Percentiles rank a stretch among this genome's conserved stretches.
Evolutionary conservation across 2,113 vertebrate species (phyloP).

Genomic region (Corythornis cristatus): DNA sequence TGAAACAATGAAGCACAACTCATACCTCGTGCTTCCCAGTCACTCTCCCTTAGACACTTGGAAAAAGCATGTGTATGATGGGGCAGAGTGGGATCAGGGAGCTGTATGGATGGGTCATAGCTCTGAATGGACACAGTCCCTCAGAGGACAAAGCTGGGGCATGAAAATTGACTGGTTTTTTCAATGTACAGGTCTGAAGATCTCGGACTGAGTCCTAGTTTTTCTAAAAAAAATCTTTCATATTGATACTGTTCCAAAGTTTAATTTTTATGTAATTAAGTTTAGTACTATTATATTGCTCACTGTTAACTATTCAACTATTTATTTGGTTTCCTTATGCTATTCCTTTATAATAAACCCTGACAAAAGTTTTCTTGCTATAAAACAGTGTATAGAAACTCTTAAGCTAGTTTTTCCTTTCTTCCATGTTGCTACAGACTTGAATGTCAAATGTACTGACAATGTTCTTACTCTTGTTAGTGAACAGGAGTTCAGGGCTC

Average conservation of each 20-base stretch:
- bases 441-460: neutral
- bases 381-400: neutral
- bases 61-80: neutral
- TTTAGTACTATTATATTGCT: conserved; percentile 42
- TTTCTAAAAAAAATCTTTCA: conserved; percentile 16
- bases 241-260: conserved; percentile 47
- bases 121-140: neutral
- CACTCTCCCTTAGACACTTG: neutral
- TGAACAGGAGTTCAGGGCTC: neutral
- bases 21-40: neutral
- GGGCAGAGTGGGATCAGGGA: neutral
- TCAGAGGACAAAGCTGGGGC: neutral
- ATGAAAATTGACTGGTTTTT: neutral
- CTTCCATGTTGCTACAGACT: neutral
- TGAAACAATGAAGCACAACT: neutral
- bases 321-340: conserved; percentile 52
- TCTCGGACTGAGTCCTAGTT: neutral
- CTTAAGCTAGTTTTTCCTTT: neutral
- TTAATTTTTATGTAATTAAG: conserved; percentile 37
- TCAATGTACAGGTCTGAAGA: neutral
- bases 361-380: conserved; percentile 24
- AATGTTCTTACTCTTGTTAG: neutral
- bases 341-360: conserved; percentile 48
- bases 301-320: conserved; percentile 46
- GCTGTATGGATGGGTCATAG: neutral